Conservation (phyloP, 2,113 vertebrate genomes). For the Cettia cetti region DNA sequence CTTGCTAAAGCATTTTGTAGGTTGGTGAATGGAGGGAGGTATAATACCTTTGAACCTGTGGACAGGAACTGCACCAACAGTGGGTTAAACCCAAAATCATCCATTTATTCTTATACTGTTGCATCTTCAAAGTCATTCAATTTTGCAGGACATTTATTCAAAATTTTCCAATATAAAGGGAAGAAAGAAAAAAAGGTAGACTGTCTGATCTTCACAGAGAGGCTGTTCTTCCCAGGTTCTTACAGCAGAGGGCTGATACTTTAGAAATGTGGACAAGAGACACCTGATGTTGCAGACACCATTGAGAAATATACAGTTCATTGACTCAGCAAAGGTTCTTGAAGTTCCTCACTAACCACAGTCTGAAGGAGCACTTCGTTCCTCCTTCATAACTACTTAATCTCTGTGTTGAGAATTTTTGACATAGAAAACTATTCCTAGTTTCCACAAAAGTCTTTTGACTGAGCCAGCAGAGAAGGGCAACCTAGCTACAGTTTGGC, state of each 20-base stretch:
- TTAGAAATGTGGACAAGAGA: not conserved
- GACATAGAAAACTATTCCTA: not conserved
- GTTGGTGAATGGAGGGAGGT: not conserved
- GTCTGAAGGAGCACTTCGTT: not conserved
- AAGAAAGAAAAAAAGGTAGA: not conserved
- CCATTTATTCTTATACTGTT: not conserved
- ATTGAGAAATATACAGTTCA: not conserved
- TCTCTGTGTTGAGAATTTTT: not conserved
- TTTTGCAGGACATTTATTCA: not conserved
- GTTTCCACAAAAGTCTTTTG: not conserved
- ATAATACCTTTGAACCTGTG: not conserved
- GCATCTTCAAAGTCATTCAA: not conserved
- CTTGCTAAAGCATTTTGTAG: not conserved
- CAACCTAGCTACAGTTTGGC: accelerated
- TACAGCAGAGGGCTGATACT: not conserved
- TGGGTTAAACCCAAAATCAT: not conserved
- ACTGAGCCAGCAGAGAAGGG: not conserved
- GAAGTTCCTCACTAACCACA: not conserved
- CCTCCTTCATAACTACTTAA: not conserved
- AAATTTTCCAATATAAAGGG: not conserved
- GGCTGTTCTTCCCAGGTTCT: not conserved
- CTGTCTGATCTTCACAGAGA: not conserved
- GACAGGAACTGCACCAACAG: not conserved
- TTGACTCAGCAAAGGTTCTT: not conserved
- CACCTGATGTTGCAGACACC: not conserved